Evolutionary conservation across 1,140 invertebrate genomes (phyloP).

Genomic region (Penaeus indicus): DNA sequence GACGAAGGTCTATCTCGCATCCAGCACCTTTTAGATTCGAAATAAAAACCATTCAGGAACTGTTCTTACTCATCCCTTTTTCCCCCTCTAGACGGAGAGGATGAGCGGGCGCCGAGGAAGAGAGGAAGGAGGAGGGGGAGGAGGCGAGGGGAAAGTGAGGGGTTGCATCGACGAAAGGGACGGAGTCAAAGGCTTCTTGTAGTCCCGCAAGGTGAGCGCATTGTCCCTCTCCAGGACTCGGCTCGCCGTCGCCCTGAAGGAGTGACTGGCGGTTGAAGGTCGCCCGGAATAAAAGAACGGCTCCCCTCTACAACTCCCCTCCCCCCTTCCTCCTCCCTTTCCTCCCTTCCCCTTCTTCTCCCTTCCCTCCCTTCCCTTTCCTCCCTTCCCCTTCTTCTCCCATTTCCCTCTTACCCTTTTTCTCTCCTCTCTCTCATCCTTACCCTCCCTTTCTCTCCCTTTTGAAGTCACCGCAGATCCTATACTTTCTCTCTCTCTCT

Average conservation of each 20-base stretch:
- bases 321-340: too few relatives aligned
- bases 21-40: too few relatives aligned
- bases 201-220: slow-evolving; percentile 33
- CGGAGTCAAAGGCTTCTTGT: slow-evolving; percentile 22
- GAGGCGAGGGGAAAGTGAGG: not conserved
- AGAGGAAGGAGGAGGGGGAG: too few relatives aligned
- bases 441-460: not conserved
- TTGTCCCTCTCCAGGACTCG: slow-evolving; percentile 2
- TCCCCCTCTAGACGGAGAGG: too few relatives aligned
- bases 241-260: not conserved
- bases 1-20: too few relatives aligned
- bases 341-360: too few relatives aligned
- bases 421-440: not conserved
- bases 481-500: not conserved
- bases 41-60: too few relatives aligned
- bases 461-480: not conserved
- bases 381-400: not conserved
- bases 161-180: slow-evolving; percentile 8
- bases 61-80: too few relatives aligned
- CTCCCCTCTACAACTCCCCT: too few relatives aligned
- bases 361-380: not conserved
- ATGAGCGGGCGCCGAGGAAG: too few relatives aligned
- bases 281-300: too few relatives aligned
- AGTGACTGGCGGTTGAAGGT: not conserved
- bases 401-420: not conserved